A percentile compares a stretch with the other conserved stretches of the same genome.
These are phyloP conservation scores for Hydrocynus forskahlii DNA, from an alignment of 2,797 vertebrate genomes.

Conservation along the genomic window DNA sequence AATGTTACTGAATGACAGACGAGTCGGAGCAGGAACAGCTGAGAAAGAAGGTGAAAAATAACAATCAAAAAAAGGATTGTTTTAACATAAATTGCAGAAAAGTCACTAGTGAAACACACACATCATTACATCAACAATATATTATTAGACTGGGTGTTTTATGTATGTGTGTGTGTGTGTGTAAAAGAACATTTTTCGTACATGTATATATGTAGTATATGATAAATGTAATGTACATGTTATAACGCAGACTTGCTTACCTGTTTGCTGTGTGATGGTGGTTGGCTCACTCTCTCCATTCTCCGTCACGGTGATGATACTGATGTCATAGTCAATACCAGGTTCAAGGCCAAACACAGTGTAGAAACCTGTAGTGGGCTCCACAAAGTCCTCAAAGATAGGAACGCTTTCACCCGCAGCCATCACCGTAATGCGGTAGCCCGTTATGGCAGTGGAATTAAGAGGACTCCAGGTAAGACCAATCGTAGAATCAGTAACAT, in stretches of 20 bases:
- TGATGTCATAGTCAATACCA: constrained; percentile 97
- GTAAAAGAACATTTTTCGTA: too few species aligned
- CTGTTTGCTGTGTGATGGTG: constrained; percentile 93
- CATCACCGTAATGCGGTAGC: constrained; percentile 94
- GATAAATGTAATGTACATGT: not conserved
- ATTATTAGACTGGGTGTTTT: too few species aligned
- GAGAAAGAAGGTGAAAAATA: not conserved
- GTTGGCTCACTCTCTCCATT: constrained; percentile 93
- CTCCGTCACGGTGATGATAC: constrained; percentile 92
- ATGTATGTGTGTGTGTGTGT: too few species aligned
- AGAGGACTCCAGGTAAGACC: constrained; percentile 94
- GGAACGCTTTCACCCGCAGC: constrained; percentile 93
- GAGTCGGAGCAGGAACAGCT: constrained; percentile 93
- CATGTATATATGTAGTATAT: not conserved
- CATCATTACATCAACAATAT: too few species aligned
- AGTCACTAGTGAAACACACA: too few species aligned
- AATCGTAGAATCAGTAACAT: constrained; percentile 94
- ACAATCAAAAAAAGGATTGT: not conserved
- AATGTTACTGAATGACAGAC: constrained; percentile 86
- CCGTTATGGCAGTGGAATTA: constrained; percentile 90
- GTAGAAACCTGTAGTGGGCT: constrained; percentile 88
- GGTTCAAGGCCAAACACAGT: constrained; percentile 94
- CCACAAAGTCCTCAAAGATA: constrained; percentile 93
- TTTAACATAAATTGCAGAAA: too few species aligned
- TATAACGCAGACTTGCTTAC: constrained; percentile 65